These are phyloP conservation scores for Drusus annulatus DNA, from an alignment of 1,140 invertebrate species.

Conservation along the genomic window DNA sequence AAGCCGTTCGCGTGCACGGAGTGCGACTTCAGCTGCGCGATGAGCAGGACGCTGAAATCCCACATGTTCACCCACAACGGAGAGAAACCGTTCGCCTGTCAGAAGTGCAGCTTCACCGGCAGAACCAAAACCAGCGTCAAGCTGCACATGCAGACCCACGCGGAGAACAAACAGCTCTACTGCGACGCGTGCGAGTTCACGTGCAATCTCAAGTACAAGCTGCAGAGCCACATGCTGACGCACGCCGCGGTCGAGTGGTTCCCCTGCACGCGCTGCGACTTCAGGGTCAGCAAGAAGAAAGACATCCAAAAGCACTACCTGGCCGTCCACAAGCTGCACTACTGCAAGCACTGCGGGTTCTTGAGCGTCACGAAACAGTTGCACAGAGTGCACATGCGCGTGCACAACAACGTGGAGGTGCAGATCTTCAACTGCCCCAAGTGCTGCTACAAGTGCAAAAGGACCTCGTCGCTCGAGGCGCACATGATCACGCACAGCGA, in stretches of 20 bases:
- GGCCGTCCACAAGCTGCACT: too few relatives aligned
- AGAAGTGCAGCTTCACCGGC: background rate
- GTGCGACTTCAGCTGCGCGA: background rate
- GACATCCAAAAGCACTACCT: too few relatives aligned
- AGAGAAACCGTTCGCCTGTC: background rate
- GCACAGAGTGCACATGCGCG: too few relatives aligned
- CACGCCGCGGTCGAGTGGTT: background rate
- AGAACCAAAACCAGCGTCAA: background rate
- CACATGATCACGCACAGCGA: background rate
- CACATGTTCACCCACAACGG: background rate
- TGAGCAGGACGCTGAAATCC: background rate
- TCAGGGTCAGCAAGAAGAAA: too few relatives aligned
- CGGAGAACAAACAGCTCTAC: background rate
- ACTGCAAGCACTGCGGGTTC: too few relatives aligned
- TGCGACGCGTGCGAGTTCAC: background rate
- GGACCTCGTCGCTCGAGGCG: background rate
- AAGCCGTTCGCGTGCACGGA: background rate
- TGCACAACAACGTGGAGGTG: too few relatives aligned
- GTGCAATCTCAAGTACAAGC: background rate
- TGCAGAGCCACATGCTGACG: background rate
- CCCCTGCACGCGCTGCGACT: too few relatives aligned
- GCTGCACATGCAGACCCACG: background rate
- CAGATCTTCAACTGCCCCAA: too few relatives aligned
- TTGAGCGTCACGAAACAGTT: too few relatives aligned
- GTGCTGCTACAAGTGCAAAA: background rate